Conservation (phyloP, 2,113 vertebrate species). For the Ahaetulla prasina region DNA sequence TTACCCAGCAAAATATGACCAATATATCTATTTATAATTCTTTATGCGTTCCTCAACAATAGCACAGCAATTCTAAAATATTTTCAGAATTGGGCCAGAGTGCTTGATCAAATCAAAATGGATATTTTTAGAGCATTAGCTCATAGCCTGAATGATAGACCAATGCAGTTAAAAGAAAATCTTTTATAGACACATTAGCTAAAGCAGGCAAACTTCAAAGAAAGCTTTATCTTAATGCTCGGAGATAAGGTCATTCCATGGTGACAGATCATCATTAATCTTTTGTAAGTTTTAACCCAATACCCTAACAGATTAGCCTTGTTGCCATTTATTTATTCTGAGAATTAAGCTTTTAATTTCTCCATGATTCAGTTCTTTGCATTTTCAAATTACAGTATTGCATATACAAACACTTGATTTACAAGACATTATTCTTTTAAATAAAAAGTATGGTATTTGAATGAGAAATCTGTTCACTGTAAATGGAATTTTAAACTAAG, state of each 20-base stretch:
- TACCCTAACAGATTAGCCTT: conserved; percentile 28
- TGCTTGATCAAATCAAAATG: conserved; percentile 8
- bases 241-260: conserved; percentile 1
- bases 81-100: not conserved
- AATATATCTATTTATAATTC: not conserved
- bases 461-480: not conserved
- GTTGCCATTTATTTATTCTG: not conserved
- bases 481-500: not conserved
- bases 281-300: conserved; percentile 24
- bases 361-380: conserved; percentile 22
- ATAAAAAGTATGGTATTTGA: not conserved
- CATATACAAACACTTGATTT: not conserved
- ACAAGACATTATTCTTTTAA: not conserved
- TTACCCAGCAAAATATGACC: not conserved
- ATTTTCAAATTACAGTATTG: not conserved
- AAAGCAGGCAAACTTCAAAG: conserved; percentile 27
- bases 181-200: conserved; percentile 10
- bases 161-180: conserved; percentile 5
- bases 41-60: conserved; percentile 12
- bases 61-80: not conserved
- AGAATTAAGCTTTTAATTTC: conserved; percentile 26
- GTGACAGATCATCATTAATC: conserved; percentile 5
- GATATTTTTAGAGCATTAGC: not conserved
- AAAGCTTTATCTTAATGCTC: not conserved
- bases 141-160: not conserved